These are phyloP conservation scores for Colius striatus DNA, from an alignment of 2,113 vertebrate genomes.

Conservation along the genomic window DNA sequence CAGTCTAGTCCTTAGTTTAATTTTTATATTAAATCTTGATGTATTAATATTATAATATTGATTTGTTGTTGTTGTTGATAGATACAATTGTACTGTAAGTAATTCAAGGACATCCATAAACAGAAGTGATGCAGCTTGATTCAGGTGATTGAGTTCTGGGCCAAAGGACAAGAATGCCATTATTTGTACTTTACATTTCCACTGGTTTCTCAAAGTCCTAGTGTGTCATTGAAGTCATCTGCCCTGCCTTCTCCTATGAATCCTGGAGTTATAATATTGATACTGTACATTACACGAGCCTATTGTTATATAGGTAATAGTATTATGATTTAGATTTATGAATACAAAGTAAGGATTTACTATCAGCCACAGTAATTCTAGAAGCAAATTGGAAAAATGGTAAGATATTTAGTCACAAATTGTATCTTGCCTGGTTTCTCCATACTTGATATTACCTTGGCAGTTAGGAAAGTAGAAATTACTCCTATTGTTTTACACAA, in stretches of 20 bases:
- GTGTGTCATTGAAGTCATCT: background rate
- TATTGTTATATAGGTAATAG: background rate
- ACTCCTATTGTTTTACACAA: background rate
- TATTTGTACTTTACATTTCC: background rate
- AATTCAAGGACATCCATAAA: background rate
- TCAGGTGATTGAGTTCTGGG: background rate
- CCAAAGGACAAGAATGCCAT: background rate
- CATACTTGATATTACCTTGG: background rate
- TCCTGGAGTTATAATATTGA: background rate
- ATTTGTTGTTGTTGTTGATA: background rate
- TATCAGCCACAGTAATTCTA: background rate
- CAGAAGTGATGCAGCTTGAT: background rate
- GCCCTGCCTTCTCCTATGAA: background rate
- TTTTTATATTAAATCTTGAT: background rate
- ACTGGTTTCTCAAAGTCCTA: background rate
- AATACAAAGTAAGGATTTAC: background rate
- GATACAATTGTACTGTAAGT: background rate
- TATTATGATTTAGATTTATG: background rate
- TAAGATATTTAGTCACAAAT: background rate
- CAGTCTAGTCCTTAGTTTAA: background rate
- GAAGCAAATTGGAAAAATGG: background rate
- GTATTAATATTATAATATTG: background rate
- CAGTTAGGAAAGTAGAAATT: constrained; percentile 5
- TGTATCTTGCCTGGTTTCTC: background rate
- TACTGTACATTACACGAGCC: background rate